Conservation (phyloP, 2,113 vertebrate species). For the Pteropus alecto region DNA sequence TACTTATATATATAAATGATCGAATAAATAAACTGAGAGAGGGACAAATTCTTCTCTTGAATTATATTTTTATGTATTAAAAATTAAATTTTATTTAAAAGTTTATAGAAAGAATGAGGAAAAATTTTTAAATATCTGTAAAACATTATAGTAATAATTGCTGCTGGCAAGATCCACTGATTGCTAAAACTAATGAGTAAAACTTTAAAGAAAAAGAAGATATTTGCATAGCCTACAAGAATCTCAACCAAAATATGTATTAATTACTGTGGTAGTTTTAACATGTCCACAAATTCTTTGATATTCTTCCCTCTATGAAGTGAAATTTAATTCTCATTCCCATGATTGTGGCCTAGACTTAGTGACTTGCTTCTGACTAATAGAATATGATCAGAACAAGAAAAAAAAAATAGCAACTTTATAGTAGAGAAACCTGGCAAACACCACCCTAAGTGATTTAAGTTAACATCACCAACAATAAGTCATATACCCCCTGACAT, state of each 20-base stretch:
- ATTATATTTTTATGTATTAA: background rate
- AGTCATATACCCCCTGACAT: background rate
- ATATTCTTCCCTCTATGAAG: background rate
- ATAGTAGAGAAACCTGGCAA: background rate
- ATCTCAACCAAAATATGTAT: background rate
- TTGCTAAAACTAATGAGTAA: background rate
- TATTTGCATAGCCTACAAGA: slow-evolving; percentile 12
- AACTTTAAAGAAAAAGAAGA: slow-evolving; percentile 14
- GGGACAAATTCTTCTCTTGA: slow-evolving; percentile 1
- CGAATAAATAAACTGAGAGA: background rate
- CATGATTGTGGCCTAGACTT: background rate
- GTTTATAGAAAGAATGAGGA: slow-evolving; percentile 6
- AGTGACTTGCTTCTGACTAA: background rate
- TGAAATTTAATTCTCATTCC: background rate
- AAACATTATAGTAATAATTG: background rate
- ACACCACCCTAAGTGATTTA: background rate
- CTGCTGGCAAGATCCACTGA: background rate
- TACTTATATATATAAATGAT: background rate
- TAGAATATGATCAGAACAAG: background rate
- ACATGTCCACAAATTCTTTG: slow-evolving; percentile 23
- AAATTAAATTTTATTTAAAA: slow-evolving; percentile 7
- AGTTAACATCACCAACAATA: background rate
- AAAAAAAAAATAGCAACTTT: background rate
- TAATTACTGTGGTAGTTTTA: slow-evolving; percentile 2
- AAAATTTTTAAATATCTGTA: background rate